phyloP scores from a whole-genome alignment of 1,140 invertebrate species.

The Leptopilina clavipes region DNA sequence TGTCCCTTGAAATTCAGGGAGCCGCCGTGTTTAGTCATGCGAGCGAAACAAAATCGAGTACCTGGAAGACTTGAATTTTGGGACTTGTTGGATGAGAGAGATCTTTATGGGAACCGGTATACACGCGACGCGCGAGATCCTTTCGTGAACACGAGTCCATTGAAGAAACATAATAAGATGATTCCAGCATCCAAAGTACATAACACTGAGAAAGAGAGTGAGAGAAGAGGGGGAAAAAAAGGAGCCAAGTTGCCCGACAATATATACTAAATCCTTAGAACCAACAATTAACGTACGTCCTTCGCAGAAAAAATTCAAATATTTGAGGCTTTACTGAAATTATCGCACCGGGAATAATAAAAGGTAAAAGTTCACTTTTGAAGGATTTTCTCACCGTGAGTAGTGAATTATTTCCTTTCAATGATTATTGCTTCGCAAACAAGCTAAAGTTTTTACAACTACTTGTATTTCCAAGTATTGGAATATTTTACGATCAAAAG shows the following conservation, averaged over 20 bases:
- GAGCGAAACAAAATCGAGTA: conserved; percentile 32
- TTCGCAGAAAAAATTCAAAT: conserved; percentile 22
- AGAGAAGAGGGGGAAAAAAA: not conserved
- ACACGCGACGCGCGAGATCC: conserved; percentile 29
- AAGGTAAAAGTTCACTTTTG: not conserved
- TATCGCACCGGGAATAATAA: not conserved
- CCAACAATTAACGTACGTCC: conserved; percentile 13
- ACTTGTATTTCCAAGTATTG: too few species aligned
- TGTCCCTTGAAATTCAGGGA: conserved; percentile 30
- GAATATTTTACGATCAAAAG: too few species aligned
- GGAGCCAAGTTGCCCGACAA: not conserved
- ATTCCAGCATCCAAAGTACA: conserved; percentile 27
- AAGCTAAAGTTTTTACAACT: too few species aligned
- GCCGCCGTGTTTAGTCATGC: conserved; percentile 26
- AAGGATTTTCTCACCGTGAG: not conserved
- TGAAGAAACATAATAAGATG: conserved; percentile 34
- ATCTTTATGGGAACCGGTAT: conserved; percentile 35
- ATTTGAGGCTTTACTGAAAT: conserved; percentile 22
- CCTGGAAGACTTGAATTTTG: conserved; percentile 39
- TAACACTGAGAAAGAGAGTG: not conserved
- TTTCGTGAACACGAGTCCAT: conserved; percentile 38
- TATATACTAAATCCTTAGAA: conserved; percentile 18
- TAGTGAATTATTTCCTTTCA: not conserved
- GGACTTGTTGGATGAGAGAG: conserved; percentile 25
- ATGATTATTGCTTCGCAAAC: not conserved